Conservation (phyloP, 2,888 invertebrate genomes). For the Chelonus formosanus region DNA sequence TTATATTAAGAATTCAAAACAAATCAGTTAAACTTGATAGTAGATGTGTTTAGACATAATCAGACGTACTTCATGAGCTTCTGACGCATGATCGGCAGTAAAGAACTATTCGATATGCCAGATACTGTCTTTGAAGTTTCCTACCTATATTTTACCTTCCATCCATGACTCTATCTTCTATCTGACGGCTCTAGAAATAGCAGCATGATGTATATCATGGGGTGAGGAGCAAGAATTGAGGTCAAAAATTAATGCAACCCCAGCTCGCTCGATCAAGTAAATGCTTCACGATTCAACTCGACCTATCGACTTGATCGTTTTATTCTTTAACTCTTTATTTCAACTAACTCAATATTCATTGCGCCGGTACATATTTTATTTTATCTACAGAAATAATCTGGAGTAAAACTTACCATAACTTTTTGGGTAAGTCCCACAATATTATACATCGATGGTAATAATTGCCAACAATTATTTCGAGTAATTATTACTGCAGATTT, state of each 20-base stretch:
- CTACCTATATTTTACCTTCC: slow-evolving; percentile 1
- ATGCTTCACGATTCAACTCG: slow-evolving; percentile 25
- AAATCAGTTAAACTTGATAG: slow-evolving; percentile 1
- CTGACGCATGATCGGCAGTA: background rate
- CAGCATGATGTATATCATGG: slow-evolving; percentile 3
- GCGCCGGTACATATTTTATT: background rate
- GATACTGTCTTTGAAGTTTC: background rate
- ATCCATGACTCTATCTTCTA: slow-evolving; percentile 17
- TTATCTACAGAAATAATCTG: too few species aligned
- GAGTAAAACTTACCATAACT: too few species aligned
- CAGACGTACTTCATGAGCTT: slow-evolving; percentile 2
- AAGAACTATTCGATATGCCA: background rate
- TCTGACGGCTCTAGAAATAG: slow-evolving; percentile 28
- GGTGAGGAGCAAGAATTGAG: slow-evolving; percentile 23
- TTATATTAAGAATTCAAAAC: background rate
- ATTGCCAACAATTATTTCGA: too few species aligned
- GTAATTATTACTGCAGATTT: too few species aligned
- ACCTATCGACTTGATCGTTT: slow-evolving; percentile 22
- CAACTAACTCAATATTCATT: slow-evolving; percentile 4
- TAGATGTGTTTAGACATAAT: slow-evolving; percentile 12
- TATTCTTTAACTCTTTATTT: background rate
- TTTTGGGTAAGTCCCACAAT: too few species aligned
- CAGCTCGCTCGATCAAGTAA: slow-evolving; percentile 28
- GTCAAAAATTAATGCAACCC: slow-evolving; percentile 38
- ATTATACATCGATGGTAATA: too few species aligned